Percentiles rank a stretch among this genome's conserved stretches.
phyloP scores from a whole-genome alignment of 2,113 vertebrate genomes.

The Callaeas wilsoni region DNA sequence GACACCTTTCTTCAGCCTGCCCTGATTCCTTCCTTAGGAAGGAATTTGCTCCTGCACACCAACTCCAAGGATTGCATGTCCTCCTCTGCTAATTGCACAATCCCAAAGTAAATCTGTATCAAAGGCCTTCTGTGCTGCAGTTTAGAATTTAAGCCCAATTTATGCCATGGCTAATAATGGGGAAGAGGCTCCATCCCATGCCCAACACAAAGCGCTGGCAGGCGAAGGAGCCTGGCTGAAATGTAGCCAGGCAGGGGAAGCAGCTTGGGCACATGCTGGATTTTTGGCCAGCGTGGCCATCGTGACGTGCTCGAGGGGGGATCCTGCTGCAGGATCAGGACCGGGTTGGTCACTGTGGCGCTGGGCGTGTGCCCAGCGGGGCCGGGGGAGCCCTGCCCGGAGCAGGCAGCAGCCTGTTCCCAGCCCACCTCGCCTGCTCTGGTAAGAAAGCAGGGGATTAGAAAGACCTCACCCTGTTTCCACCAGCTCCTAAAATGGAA shows the following conservation, averaged over 20 bases:
- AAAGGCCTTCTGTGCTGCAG: neutral
- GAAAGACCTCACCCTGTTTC: neutral
- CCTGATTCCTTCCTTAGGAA: neutral
- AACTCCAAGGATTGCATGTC: neutral
- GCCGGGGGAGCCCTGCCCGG: neutral
- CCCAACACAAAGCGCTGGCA: neutral
- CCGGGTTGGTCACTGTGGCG: fast-evolving
- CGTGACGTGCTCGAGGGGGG: fast-evolving
- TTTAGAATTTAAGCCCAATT: conserved; percentile 12
- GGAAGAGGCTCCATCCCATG: neutral
- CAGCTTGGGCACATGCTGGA: fast-evolving
- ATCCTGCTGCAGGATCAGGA: neutral
- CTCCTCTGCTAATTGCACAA: neutral
- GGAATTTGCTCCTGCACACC: neutral
- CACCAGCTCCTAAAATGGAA: conserved; percentile 59
- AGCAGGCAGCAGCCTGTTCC: neutral
- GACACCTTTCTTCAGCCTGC: neutral
- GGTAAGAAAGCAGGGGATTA: neutral
- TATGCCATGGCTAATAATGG: neutral
- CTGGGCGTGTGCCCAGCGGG: fast-evolving
- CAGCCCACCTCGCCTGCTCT: fast-evolving
- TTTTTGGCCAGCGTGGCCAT: fast-evolving
- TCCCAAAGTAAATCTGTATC: neutral
- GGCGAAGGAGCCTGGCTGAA: neutral
- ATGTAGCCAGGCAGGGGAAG: fast-evolving